Conservation (phyloP, 2,888 invertebrate species). For the Tiphia femorata region DNA sequence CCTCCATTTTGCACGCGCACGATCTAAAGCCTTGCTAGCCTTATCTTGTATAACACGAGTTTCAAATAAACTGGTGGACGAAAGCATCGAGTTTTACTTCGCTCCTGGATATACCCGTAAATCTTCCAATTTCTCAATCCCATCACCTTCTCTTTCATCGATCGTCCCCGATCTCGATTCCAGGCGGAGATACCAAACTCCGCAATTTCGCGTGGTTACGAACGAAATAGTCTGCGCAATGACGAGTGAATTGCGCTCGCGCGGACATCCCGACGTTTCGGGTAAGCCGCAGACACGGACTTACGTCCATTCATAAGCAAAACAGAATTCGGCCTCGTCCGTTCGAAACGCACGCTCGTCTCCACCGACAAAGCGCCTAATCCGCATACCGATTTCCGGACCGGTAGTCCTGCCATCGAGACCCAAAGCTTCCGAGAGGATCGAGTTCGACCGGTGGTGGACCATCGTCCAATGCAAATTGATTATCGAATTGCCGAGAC, state of each 20-base stretch:
- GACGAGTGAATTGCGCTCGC: too few relatives aligned
- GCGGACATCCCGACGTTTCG: too few relatives aligned
- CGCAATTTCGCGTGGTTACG: too few relatives aligned
- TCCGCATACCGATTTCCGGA: constrained; percentile 47
- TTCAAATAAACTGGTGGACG: constrained; percentile 54
- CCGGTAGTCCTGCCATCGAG: constrained; percentile 20
- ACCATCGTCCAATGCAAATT: constrained; percentile 54
- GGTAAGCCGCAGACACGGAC: too few relatives aligned
- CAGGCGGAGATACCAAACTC: too few relatives aligned
- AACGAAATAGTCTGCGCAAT: too few relatives aligned
- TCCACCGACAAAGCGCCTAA: constrained; percentile 51
- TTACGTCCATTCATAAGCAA: constrained; percentile 47
- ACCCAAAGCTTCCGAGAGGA: too few relatives aligned
- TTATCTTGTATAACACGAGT: constrained; percentile 59
- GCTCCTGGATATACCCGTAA: too few relatives aligned
- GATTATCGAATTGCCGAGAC: constrained; percentile 39
- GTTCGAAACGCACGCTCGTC: constrained; percentile 22
- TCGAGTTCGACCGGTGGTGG: constrained; percentile 37
- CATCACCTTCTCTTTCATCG: too few relatives aligned
- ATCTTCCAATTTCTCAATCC: too few relatives aligned
- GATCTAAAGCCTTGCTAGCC: constrained; percentile 60
- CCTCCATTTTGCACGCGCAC: constrained; percentile 55
- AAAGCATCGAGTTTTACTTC: too few relatives aligned
- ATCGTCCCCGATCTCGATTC: too few relatives aligned
- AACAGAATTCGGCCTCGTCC: constrained; percentile 24